Evolutionary conservation across 2,888 invertebrate species (phyloP).

Genomic region (Dinocampus coccinellae): DNA sequence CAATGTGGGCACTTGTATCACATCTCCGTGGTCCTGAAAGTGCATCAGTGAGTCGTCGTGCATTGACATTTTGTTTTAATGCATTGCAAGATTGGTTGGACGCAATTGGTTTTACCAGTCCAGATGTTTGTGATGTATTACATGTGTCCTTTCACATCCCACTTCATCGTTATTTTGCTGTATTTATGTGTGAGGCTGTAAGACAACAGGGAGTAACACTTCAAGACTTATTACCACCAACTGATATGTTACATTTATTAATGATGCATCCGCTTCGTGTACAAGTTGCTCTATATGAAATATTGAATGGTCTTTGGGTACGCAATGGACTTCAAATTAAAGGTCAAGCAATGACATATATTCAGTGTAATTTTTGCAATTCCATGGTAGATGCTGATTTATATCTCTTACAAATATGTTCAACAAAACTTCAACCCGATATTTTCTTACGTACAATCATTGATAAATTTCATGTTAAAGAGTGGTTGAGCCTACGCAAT

Average conservation of each 20-base stretch:
- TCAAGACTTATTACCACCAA: conserved; percentile 83
- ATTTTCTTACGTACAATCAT: conserved; percentile 88
- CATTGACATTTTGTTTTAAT: conserved; percentile 81
- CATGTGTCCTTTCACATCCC: conserved; percentile 98
- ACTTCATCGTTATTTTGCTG: conserved; percentile 93
- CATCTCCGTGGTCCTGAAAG: conserved; percentile 84
- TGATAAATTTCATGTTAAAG: conserved; percentile 89
- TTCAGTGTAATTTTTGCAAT: conserved; percentile 98
- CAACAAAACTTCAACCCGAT: conserved; percentile 88
- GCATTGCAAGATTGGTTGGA: conserved; percentile 91
- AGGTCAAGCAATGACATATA: conserved; percentile 99
- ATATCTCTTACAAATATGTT: conserved; percentile 94
- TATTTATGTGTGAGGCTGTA: conserved; percentile 88
- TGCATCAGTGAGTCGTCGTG: conserved; percentile 81
- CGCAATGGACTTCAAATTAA: conserved; percentile 97
- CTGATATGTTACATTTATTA: conserved; percentile 82
- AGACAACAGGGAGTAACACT: conserved; percentile 83
- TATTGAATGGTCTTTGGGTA: conserved; percentile 94
- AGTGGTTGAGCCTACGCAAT: conserved; percentile 86
- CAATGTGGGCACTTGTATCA: conserved; percentile 96
- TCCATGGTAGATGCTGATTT: conserved; percentile 98
- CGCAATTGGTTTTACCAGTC: conserved; percentile 81
- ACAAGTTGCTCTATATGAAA: conserved; percentile 96
- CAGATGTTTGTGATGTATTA: conserved; percentile 80
- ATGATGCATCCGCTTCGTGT: conserved; percentile 93